Conservation (phyloP, 2,113 vertebrate genomes). For the Vimba vimba region DNA sequence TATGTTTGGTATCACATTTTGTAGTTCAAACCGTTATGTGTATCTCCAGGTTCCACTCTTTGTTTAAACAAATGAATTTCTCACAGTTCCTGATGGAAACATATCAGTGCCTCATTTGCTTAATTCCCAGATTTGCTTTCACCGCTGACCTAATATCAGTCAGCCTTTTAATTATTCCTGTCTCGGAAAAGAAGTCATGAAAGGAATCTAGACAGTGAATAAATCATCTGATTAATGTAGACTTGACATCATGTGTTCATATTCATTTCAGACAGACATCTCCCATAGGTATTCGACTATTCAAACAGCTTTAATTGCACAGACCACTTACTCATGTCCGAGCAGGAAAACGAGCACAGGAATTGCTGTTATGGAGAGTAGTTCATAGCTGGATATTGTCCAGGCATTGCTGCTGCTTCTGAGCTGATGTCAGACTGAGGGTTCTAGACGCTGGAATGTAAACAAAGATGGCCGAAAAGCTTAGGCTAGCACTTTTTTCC, state of each 20-base stretch:
- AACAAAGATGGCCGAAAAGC: slow-evolving; percentile 75
- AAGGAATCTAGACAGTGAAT: background rate
- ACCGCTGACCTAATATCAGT: background rate
- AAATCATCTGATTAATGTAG: background rate
- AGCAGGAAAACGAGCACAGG: slow-evolving; percentile 35
- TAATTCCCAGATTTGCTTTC: slow-evolving; percentile 15
- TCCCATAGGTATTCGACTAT: background rate
- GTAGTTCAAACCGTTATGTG: too few relatives aligned
- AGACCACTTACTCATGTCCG: background rate
- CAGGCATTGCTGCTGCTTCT: slow-evolving; percentile 54
- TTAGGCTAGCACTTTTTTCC: slow-evolving; percentile 53
- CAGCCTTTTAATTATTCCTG: background rate
- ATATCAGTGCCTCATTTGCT: slow-evolving; percentile 9
- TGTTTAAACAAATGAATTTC: background rate
- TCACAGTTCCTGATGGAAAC: background rate
- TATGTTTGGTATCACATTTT: too few relatives aligned
- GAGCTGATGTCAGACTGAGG: slow-evolving; percentile 70
- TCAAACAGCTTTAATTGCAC: slow-evolving; percentile 14
- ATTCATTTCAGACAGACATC: slow-evolving; percentile 27
- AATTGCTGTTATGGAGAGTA: slow-evolving; percentile 60
- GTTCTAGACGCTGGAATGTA: slow-evolving; percentile 74
- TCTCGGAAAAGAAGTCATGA: background rate
- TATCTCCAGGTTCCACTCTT: background rate
- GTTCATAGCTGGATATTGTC: slow-evolving; percentile 67
- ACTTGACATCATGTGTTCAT: slow-evolving; percentile 2